Evolutionary conservation across 2,888 invertebrate genomes (phyloP).

Genomic region (Microctonus aethiopoides): DNA sequence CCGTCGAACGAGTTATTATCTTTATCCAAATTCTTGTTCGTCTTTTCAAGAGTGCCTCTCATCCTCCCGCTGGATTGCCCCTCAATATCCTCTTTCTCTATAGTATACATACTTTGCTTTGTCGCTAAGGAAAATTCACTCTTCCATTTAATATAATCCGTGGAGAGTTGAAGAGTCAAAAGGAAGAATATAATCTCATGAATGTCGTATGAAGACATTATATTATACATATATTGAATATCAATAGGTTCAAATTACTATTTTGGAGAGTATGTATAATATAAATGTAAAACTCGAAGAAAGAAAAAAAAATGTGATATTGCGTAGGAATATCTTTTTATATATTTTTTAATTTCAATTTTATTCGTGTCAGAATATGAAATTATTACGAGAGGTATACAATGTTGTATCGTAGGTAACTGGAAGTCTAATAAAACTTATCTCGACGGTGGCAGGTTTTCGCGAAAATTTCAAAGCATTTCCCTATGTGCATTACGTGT

Average conservation of each 20-base stretch:
- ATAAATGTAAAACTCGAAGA: neutral
- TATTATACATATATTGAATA: neutral
- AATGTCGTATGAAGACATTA: neutral
- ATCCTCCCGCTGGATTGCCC: neutral
- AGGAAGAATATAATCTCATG: neutral
- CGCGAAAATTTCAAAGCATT: slow-evolving; percentile 53
- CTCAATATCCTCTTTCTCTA: neutral
- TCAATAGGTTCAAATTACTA: neutral
- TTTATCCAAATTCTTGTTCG: slow-evolving; percentile 45
- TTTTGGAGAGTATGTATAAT: neutral
- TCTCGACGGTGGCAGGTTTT: slow-evolving; percentile 53
- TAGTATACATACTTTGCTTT: neutral
- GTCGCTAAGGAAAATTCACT: slow-evolving; percentile 12
- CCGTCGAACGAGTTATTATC: slow-evolving; percentile 57
- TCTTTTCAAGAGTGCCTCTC: neutral
- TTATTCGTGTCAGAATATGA: neutral
- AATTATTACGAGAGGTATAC: neutral
- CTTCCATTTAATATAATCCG: neutral
- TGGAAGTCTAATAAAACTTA: slow-evolving; percentile 53
- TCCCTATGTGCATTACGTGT: slow-evolving; percentile 23
- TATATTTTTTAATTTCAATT: neutral
- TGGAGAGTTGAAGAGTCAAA: neutral
- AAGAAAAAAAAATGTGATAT: neutral
- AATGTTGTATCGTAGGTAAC: neutral
- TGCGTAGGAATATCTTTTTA: neutral